Base-by-base conservation (phyloP, 2,888 invertebrate species). In the Sphaerophoria taeniata region DNA sequence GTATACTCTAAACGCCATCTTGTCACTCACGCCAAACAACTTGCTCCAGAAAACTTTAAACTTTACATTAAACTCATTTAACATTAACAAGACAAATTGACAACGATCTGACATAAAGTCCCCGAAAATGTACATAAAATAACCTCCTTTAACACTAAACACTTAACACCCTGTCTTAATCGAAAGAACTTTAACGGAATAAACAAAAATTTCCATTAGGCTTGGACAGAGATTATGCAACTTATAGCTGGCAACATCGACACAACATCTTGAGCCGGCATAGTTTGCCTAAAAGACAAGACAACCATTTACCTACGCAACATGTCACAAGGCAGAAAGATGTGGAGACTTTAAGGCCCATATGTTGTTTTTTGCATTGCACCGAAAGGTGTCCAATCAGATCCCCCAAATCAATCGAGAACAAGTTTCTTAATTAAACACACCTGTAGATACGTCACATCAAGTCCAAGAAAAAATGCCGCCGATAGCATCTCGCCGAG, bases 381-480 rank as follows among this genome's bases (percentile, higher is more conserved):
- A 39, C 39, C 51, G 39, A 39, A 67, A 60, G 67, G 67, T 67
- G 53, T 36, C 70, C 77, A 69, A 63, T 83, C 60, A 61, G 71
- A 77, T 82, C 77, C 31, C 47, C 71, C 84, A 76, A 71, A 84
- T 84, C 75, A 72, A 75, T 75, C 75, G 72, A 79, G 71, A 84
- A 84, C 84, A 72, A 75, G 84, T 84, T 84, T 84, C 14, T 72
- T 70, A 75, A 79, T 79, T 75, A 72, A 84, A 84, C 79, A 75
- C 84, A 84, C 79, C 84, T 84, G 79, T 69, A 75, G 56, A 69
- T 76, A 84, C 84, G 84, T 84, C 84, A 79, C 49, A 84, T 71
- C 75, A 69, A 51, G 55, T 58, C 58, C 65, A 14, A 65, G 43
- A 43, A 24, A 24, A 24, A 60, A n/a, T 60, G 39, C 76, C 49